phyloP scores from a whole-genome alignment of 2,888 invertebrate species.

The Bellardia pandia region DNA sequence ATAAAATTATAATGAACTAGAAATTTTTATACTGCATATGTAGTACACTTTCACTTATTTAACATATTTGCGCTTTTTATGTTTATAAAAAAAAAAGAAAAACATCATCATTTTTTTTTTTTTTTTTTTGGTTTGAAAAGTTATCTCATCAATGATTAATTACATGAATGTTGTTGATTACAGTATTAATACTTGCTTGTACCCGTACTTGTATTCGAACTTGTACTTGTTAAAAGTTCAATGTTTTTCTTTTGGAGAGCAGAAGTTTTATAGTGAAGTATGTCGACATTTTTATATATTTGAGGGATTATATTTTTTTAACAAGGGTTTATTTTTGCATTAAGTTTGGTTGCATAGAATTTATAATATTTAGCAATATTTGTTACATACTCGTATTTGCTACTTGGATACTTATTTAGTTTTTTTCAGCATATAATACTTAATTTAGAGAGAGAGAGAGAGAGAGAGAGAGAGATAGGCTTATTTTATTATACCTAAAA shows the following conservation, averaged over 20 bases:
- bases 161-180: slow-evolving; percentile 45
- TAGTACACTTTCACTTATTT: background rate
- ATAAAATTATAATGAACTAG: slow-evolving; percentile 52
- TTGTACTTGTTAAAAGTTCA: slow-evolving; percentile 1
- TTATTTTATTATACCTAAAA: too few species aligned
- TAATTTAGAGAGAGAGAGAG: too few species aligned
- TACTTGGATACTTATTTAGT: too few species aligned
- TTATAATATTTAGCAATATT: too few species aligned
- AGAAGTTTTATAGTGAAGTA: background rate
- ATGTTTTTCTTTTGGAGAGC: background rate
- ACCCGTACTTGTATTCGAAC: background rate
- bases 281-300: background rate
- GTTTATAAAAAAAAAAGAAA: background rate
- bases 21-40: slow-evolving; percentile 11
- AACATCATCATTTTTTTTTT: background rate
- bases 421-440: too few species aligned
- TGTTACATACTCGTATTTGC: too few species aligned
- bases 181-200: background rate
- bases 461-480: too few species aligned
- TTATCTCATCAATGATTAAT: slow-evolving; percentile 59
- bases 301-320: background rate
- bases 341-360: background rate
- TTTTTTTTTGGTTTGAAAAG: slow-evolving; percentile 21
- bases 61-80: background rate
- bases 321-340: background rate